phyloP scores from a whole-genome alignment of 2,888 invertebrate species.

The Platycheirus rosarum region DNA sequence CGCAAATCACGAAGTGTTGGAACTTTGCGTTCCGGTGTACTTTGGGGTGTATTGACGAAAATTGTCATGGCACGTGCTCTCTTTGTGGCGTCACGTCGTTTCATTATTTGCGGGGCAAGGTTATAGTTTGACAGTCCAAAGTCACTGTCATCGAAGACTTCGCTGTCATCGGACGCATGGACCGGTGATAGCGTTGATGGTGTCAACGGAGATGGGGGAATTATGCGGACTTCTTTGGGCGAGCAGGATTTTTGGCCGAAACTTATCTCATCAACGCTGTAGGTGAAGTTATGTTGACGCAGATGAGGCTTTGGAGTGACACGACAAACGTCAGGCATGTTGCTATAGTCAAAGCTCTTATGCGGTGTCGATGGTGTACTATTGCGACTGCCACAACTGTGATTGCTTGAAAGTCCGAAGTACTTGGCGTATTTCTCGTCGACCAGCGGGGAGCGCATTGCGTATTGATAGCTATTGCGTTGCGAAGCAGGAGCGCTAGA shows the following conservation, averaged over 20 bases:
- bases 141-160: slow-evolving; percentile 58
- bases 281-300: slow-evolving; percentile 56
- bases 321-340: slow-evolving; percentile 72
- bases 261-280: slow-evolving; percentile 32
- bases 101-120: slow-evolving; percentile 62
- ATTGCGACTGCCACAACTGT: slow-evolving; percentile 43
- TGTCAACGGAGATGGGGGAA: slow-evolving; percentile 46
- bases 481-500: slow-evolving; percentile 60
- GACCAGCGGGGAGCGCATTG: slow-evolving; percentile 67
- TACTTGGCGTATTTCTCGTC: slow-evolving; percentile 79
- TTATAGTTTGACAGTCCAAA: slow-evolving; percentile 47
- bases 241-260: slow-evolving; percentile 62
- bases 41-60: slow-evolving; percentile 67
- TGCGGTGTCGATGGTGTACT: slow-evolving; percentile 54
- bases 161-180: slow-evolving; percentile 35
- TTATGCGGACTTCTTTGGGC: slow-evolving; percentile 50
- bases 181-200: slow-evolving; percentile 34
- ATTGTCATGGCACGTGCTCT: slow-evolving; percentile 78
- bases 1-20: slow-evolving; percentile 63
- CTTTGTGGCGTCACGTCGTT: slow-evolving; percentile 78
- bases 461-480: slow-evolving; percentile 64
- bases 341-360: slow-evolving; percentile 55
- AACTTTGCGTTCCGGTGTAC: slow-evolving; percentile 57
- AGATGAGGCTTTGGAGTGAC: slow-evolving; percentile 59
- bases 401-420: slow-evolving; percentile 77